Evolutionary conservation across 2,888 invertebrate species (phyloP).

Genomic region (Oeneis ivallda): DNA sequence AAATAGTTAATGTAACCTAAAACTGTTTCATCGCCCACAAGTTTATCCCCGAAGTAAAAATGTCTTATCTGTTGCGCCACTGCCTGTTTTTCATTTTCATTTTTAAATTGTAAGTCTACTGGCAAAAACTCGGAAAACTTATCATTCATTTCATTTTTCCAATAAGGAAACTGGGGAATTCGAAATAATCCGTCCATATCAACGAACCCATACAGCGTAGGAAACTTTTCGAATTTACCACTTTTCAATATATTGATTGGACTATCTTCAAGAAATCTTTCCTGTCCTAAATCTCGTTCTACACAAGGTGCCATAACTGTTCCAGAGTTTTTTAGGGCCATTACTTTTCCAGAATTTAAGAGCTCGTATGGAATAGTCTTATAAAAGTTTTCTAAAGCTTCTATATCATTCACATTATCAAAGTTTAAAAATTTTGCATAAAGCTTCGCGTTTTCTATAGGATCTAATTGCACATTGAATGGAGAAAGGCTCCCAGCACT

Average conservation of each 20-base stretch:
- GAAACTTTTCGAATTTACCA: slow-evolving; percentile 50
- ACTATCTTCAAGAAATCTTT: slow-evolving; percentile 49
- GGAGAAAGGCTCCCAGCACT: slow-evolving; percentile 50
- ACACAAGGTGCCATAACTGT: slow-evolving; percentile 48
- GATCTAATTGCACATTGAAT: slow-evolving; percentile 52
- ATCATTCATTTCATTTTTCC: slow-evolving; percentile 54
- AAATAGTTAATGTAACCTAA: slow-evolving; percentile 45
- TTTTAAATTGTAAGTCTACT: slow-evolving; percentile 51
- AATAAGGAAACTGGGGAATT: slow-evolving; percentile 42
- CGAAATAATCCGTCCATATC: slow-evolving; percentile 51
- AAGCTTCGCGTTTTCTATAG: slow-evolving; percentile 52
- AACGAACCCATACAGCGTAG: slow-evolving; percentile 53
- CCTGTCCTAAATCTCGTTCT: slow-evolving; percentile 47
- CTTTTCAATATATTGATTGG: slow-evolving; percentile 52
- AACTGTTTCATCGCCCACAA: slow-evolving; percentile 41
- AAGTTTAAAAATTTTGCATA: slow-evolving; percentile 51
- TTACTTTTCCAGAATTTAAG: slow-evolving; percentile 40
- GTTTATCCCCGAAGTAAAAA: slow-evolving; percentile 50
- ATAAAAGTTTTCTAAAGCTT: slow-evolving; percentile 56
- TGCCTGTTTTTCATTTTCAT: slow-evolving; percentile 45
- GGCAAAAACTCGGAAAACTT: slow-evolving; percentile 60
- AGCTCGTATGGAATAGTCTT: slow-evolving; percentile 47
- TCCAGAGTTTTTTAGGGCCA: slow-evolving; percentile 40
- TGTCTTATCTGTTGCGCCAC: slow-evolving; percentile 47
- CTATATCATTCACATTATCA: slow-evolving; percentile 48